Evolutionary conservation across 2,113 vertebrate genomes (phyloP).

Genomic region (Halichoeres trimaculatus): DNA sequence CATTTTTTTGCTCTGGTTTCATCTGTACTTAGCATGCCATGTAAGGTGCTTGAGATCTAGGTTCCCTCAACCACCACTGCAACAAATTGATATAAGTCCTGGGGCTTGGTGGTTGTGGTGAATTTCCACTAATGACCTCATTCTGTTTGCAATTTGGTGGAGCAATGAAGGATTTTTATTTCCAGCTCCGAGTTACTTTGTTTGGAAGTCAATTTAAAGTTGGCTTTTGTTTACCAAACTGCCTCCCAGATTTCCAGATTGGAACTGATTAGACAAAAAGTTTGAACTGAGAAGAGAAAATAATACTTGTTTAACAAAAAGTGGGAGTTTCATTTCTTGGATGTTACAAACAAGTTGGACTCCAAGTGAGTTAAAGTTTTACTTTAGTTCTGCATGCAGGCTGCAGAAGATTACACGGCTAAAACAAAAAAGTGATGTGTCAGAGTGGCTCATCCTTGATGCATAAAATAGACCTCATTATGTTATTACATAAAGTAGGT

Average conservation of each 20-base stretch:
- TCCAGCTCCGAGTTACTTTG: conserved; percentile 14
- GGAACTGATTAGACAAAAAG: conserved; percentile 4
- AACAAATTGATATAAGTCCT: neutral
- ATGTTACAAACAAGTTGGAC: conserved; percentile 5
- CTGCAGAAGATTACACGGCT: neutral
- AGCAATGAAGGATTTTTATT: neutral
- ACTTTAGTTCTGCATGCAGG: conserved; percentile 14
- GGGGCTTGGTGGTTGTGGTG: neutral
- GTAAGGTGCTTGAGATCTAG: neutral
- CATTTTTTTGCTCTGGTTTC: no score
- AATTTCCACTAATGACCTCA: conserved; percentile 15
- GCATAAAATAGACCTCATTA: conserved; percentile 40
- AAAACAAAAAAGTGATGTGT: conserved; percentile 6
- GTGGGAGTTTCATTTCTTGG: neutral
- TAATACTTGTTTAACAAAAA: neutral
- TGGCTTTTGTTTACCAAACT: conserved; percentile 19
- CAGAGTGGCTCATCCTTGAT: conserved; percentile 4
- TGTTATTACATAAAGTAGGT: conserved; percentile 25
- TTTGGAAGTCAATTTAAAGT: conserved; percentile 35
- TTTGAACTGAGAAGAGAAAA: conserved; percentile 7
- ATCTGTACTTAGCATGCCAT: no score
- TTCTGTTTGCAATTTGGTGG: conserved; percentile 11
- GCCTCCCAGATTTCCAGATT: neutral
- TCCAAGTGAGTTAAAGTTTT: conserved; percentile 1
- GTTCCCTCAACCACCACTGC: neutral